Evolutionary conservation across 2,888 invertebrate genomes (phyloP).

Genomic region (Heteromyza rotundicornis): DNA sequence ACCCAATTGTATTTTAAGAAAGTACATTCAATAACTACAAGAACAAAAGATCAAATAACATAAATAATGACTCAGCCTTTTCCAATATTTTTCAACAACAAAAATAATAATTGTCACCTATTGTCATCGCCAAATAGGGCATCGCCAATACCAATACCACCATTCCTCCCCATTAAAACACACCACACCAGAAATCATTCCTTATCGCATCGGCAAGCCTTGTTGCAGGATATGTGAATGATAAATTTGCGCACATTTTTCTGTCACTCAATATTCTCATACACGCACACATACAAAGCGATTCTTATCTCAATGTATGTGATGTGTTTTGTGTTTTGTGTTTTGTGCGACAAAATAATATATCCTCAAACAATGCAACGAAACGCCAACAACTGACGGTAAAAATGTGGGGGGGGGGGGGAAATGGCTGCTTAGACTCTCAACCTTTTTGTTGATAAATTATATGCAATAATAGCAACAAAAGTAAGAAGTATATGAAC

Average conservation of each 20-base stretch:
- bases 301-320: constrained; percentile 18
- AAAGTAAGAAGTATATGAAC: constrained; percentile 14
- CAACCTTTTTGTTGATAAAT: background rate
- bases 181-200: background rate
- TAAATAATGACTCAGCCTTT: background rate
- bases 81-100: background rate
- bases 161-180: too few relatives aligned
- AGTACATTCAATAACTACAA: background rate
- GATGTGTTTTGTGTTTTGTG: background rate
- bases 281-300: constrained; percentile 1
- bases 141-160: too few relatives aligned
- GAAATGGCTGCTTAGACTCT: too few relatives aligned
- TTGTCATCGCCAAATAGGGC: constrained; percentile 12
- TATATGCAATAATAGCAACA: constrained; percentile 24
- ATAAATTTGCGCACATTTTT: constrained; percentile 32
- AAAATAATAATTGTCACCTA: background rate
- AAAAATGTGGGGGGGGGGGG: constrained; percentile 29
- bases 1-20: too few relatives aligned
- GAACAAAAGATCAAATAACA: background rate
- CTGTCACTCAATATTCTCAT: constrained; percentile 25
- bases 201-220: constrained; percentile 11
- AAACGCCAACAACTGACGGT: background rate
- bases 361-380: constrained; percentile 15
- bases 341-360: constrained; percentile 16
- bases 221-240: constrained; percentile 9